These are phyloP conservation scores for Heterodera schachtii DNA, from an alignment of 1,140 invertebrate species.

Conservation along the genomic window DNA sequence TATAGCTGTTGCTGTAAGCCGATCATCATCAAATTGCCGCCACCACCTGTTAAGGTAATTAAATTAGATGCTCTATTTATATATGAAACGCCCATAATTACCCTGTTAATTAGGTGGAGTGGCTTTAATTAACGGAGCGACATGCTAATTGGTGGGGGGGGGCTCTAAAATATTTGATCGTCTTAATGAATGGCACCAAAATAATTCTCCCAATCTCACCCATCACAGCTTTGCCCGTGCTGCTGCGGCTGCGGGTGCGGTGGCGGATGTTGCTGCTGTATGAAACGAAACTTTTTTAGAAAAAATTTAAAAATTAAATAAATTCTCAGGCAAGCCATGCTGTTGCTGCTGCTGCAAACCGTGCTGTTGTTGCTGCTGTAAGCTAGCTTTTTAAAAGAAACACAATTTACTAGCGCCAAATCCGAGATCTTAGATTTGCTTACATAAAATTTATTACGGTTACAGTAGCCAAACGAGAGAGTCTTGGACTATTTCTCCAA, in stretches of 20 bases:
- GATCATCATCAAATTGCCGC: constrained; percentile 38
- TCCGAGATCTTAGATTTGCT: no score
- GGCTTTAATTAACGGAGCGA: no score
- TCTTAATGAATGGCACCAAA: no score
- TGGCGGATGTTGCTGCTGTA: constrained; percentile 39
- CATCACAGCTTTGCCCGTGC: constrained; percentile 30
- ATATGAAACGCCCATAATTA: neutral
- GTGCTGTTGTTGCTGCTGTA: constrained; percentile 32
- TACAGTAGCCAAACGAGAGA: no score
- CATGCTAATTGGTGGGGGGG: no score
- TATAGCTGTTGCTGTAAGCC: constrained; percentile 42
- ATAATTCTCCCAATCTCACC: neutral
- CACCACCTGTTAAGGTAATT: constrained; percentile 22
- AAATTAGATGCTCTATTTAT: neutral
- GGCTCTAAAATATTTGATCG: no score
- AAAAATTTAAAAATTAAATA: neutral
- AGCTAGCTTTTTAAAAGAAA: constrained; percentile 9
- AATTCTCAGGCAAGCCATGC: constrained; percentile 33
- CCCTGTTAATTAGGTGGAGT: no score
- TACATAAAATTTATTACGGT: no score
- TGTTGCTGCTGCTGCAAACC: constrained; percentile 40
- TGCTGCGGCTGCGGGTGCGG: constrained; percentile 17
- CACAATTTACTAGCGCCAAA: no score
- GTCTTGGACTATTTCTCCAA: no score
- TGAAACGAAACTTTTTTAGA: neutral